Percentiles rank a stretch among this genome's conserved stretches.
Conservation (phyloP, 2,113 vertebrate genomes). For the Mugil cephalus region DNA sequence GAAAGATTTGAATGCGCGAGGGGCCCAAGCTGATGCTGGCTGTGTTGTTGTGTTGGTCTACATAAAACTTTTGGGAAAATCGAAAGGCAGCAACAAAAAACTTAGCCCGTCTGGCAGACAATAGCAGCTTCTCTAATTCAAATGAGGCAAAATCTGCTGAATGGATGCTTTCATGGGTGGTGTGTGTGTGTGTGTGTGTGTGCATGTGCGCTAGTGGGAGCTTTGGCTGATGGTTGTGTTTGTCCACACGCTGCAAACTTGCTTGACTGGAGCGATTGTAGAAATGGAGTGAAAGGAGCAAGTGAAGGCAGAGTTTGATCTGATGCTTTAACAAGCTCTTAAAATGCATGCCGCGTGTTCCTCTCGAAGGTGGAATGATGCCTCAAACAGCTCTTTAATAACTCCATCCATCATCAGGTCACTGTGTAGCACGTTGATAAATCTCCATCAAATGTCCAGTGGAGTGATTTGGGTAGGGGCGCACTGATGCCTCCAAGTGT, state of each 20-base stretch:
- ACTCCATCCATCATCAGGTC: background rate
- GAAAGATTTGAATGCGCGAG: too few species aligned
- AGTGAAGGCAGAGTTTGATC: too few species aligned
- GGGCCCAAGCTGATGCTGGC: background rate
- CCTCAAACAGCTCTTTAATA: too few species aligned
- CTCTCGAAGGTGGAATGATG: too few species aligned
- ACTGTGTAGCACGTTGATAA: constrained; percentile 5
- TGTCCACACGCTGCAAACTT: background rate
- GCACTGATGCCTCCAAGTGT: too few species aligned
- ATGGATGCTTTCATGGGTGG: constrained; percentile 52
- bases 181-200: constrained; percentile 17
- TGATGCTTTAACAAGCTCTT: too few species aligned
- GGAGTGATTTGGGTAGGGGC: too few species aligned
- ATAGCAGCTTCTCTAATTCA: constrained; percentile 40
- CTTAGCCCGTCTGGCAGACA: constrained; percentile 7
- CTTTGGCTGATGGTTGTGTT: background rate
- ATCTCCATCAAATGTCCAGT: background rate
- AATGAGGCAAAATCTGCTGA: constrained; percentile 48
- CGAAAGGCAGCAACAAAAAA: background rate
- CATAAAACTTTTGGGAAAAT: background rate
- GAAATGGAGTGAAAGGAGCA: too few species aligned
- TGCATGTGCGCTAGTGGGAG: constrained; percentile 2
- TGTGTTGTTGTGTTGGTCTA: constrained; percentile 1
- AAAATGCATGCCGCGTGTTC: too few species aligned
- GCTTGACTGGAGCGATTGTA: background rate